Percentiles rank a stretch among this genome's conserved stretches.
These are phyloP conservation scores for Apis florea DNA, from an alignment of 1,140 invertebrate genomes.

Conservation along the genomic window DNA sequence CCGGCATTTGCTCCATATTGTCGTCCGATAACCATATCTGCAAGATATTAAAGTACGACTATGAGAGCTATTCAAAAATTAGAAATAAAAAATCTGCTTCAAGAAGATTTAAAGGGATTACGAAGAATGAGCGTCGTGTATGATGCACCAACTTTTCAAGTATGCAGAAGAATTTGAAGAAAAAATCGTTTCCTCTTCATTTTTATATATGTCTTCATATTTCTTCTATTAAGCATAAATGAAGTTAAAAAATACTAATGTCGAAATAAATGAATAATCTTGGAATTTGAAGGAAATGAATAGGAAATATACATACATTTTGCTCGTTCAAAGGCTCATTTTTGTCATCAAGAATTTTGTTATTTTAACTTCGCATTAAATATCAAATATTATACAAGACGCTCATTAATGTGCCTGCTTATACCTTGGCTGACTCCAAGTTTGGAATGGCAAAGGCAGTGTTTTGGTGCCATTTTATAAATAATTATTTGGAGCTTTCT, in stretches of 20 bases:
- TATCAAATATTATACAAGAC: constrained; percentile 42
- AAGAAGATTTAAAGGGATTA: constrained; percentile 8
- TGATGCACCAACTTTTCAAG: neutral
- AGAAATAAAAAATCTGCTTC: constrained; percentile 20
- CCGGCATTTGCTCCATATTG: constrained; percentile 87
- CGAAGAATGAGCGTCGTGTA: constrained; percentile 32
- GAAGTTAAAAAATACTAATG: neutral
- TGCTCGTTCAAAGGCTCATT: constrained; percentile 76
- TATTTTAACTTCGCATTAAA: constrained; percentile 19
- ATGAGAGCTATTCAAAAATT: constrained; percentile 25
- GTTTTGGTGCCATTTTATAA: constrained; percentile 86
- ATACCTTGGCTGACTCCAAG: constrained; percentile 82
- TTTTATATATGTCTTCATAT: neutral
- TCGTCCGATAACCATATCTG: constrained; percentile 88
- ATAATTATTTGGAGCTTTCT: constrained; percentile 61
- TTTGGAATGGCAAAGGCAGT: constrained; percentile 85
- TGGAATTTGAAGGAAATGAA: constrained; percentile 14
- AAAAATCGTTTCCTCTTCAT: constrained; percentile 3
- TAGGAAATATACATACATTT: constrained; percentile 27
- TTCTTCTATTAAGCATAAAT: neutral
- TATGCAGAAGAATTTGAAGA: neutral
- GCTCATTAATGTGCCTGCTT: constrained; percentile 82
- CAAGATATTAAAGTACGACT: constrained; percentile 71
- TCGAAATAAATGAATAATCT: neutral
- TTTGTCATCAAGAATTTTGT: constrained; percentile 32